These are phyloP conservation scores for Meliscaeva auricollis DNA, from an alignment of 2,888 invertebrate species.

Conservation along the genomic window DNA sequence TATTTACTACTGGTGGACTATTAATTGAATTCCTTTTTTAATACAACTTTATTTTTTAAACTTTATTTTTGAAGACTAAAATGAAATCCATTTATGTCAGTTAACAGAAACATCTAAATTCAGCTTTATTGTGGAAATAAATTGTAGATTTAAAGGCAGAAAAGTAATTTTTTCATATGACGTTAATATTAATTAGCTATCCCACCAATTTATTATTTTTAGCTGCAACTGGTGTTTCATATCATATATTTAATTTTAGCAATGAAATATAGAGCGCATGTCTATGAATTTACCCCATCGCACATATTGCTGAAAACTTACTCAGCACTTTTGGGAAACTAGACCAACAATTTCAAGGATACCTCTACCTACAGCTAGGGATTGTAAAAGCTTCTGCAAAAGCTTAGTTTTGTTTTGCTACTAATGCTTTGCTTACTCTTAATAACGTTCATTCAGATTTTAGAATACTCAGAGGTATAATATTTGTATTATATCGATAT, in stretches of 20 bases:
- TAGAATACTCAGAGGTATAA: background rate
- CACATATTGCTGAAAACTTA: background rate
- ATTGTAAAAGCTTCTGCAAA: slow-evolving; percentile 1
- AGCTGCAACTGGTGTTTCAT: slow-evolving; percentile 47
- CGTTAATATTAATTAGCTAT: background rate
- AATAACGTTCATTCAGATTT: slow-evolving; percentile 24
- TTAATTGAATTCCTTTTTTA: too few species aligned
- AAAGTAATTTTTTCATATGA: too few species aligned
- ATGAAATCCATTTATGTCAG: too few species aligned
- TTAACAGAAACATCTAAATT: too few species aligned
- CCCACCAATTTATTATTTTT: background rate
- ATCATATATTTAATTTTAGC: too few species aligned
- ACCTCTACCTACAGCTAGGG: background rate
- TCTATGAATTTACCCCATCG: background rate
- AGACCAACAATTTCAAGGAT: background rate
- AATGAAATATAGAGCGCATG: slow-evolving; percentile 18
- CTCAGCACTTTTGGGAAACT: slow-evolving; percentile 15
- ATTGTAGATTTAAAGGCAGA: too few species aligned
- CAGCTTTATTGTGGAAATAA: too few species aligned
- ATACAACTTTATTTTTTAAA: too few species aligned
- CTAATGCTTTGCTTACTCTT: background rate
- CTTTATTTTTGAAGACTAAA: too few species aligned
- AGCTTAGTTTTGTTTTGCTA: slow-evolving; percentile 1
- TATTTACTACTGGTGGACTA: too few species aligned
- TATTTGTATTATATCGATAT: too few species aligned